Evolutionary conservation across 2,888 invertebrate genomes (phyloP), one percentile per base, ranked within the genome.

Genomic region (Drosophila fulvimacula): DNA sequence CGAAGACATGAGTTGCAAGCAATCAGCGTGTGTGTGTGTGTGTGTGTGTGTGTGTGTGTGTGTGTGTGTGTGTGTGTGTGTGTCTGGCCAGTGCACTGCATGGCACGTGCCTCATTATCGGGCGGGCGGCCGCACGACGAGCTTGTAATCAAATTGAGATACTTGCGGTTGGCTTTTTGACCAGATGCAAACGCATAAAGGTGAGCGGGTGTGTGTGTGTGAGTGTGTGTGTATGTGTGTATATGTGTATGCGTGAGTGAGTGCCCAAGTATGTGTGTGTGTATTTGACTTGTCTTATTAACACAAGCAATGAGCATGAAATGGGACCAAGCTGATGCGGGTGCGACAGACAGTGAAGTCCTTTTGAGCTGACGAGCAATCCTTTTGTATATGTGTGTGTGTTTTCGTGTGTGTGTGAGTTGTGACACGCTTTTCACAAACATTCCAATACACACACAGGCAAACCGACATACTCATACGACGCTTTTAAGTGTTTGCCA

Each of bases 91-190:
- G 58, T 69, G 64, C 38, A 34, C 21, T 41, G 63, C 58, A 52
- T 60, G 48, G 67, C 62, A 62, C 58, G 58, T 74, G 73, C 65
- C 69, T 74, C 74, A 73, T 74, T 73, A 73, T 64, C 56, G 15
- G 61, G 41, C 48, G 42, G 63, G 32, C 48, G 44, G 65, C 58
- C 60, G 59, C 53, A 55, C 30, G 49, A 61, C 74, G 73, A 66
- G 74, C 67, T 58, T 72, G 79, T 74, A 70, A 81, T 81, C 83
- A 82, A 82, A 81, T 82, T 81, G 70, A 70, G 73, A 72, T 71
- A 83, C 78, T 81, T 80, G 79, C 52, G 70, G 73, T 64, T 73
- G 69, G 15, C 64, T 65, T 72, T 77, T 73, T 64, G 63, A 58
- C 75, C 72, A 60, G 19, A 24, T 34, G 42, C 24, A 19, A 11